phyloP scores from a whole-genome alignment of 2,113 vertebrate species.

The Odocoileus virginianus region DNA sequence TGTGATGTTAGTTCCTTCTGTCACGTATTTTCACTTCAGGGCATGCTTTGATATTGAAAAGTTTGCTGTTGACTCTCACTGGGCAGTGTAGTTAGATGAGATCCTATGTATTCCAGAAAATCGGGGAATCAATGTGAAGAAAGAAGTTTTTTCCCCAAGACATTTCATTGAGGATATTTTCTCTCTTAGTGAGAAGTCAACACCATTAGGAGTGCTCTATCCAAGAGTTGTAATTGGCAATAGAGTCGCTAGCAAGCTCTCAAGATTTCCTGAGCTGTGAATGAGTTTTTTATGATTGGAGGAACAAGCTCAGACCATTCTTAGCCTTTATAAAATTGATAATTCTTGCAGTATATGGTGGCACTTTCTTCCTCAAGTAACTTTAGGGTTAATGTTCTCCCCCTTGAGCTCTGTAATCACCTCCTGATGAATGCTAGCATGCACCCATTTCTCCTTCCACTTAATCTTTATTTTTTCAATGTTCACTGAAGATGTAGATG shows the following conservation, averaged over 20 bases:
- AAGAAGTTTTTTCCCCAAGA: not conserved
- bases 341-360: not conserved
- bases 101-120: not conserved
- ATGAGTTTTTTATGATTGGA: conserved; percentile 38
- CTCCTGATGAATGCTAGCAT: not conserved
- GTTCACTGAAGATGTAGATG: not conserved
- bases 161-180: not conserved
- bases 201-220: not conserved
- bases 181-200: conserved; percentile 25
- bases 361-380: not conserved
- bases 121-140: not conserved
- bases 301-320: not conserved
- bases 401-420: not conserved
- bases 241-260: not conserved
- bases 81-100: not conserved
- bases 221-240: not conserved
- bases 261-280: conserved; percentile 3
- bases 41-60: not conserved
- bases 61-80: not conserved
- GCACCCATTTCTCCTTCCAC: not conserved
- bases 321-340: not conserved
- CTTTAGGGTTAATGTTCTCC: not conserved
- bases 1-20: not conserved
- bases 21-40: not conserved
- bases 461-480: not conserved